phyloP scores from a whole-genome alignment of 2,797 vertebrate genomes.

The Chromis chromis region DNA sequence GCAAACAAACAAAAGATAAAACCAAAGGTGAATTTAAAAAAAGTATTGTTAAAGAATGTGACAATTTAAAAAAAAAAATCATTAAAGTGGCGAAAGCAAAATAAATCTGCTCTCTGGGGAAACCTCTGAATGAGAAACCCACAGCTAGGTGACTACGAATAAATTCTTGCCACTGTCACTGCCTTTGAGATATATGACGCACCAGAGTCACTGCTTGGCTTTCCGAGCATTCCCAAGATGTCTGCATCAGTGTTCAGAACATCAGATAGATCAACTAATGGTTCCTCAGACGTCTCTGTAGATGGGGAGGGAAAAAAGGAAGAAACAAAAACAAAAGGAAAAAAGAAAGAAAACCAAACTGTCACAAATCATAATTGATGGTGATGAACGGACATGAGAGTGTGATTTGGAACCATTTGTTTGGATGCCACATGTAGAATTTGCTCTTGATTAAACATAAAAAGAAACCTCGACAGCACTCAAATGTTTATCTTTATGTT shows the following conservation, averaged over 20 bases:
- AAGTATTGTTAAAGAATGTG: conserved; percentile 74
- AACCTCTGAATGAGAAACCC: conserved; percentile 44
- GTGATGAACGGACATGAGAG: conserved; percentile 68
- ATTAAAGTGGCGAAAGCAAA: conserved; percentile 54
- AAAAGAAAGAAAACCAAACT: conserved; percentile 67
- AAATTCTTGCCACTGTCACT: conserved; percentile 61
- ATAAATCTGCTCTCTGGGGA: conserved; percentile 55
- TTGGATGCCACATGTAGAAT: conserved; percentile 23
- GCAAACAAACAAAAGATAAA: conserved; percentile 74
- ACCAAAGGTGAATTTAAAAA: conserved; percentile 56
- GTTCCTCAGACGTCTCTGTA: conserved; percentile 91
- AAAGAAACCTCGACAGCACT: conserved; percentile 8
- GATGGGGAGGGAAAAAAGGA: conserved; percentile 49
- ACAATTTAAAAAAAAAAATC: conserved; percentile 37
- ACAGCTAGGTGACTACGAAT: conserved; percentile 47
- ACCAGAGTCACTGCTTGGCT: conserved; percentile 94
- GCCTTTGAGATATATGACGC: conserved; percentile 76
- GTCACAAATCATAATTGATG: conserved; percentile 79
- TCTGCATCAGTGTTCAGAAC: conserved; percentile 97
- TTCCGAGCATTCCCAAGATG: conserved; percentile 97
- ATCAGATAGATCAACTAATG: conserved; percentile 95
- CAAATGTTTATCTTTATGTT: background rate
- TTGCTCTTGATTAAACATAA: conserved; percentile 20
- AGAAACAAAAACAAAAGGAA: conserved; percentile 52
- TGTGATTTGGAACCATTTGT: conserved; percentile 54